Evolutionary conservation across 53 echinoderm and acorn worm genomes (phyloP), one percentile per base, ranked within the genome.

Genomic region (Antedon mediterranea): DNA sequence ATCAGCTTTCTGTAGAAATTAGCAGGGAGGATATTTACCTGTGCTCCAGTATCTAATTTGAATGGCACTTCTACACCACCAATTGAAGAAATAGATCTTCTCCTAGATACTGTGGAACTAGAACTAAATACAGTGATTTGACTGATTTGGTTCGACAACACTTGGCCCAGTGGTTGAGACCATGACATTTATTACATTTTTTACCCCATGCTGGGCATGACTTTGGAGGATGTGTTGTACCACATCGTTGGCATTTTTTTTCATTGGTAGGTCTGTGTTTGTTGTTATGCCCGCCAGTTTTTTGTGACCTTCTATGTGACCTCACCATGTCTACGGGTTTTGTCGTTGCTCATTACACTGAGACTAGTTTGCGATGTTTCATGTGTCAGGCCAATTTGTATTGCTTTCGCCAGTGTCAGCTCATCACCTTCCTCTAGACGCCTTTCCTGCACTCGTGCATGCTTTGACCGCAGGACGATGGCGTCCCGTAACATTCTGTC

Each of bases 401-500:
- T 57, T 26, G 57, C 20, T 57, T 5, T 57, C 3, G 9, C 20
- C 23, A 57, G 11, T 11, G 20, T 57, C 1, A 57, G 57, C 3
- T 57, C 57, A 26, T 57, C 57, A 18, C 57, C 20, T 57, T 57
- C 57, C 23, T 57, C 57, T 11, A 57, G 23, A 23, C 57, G 57
- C 57, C 23, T 57, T 23, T 57, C 57, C 23, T 26, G 11, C 1
- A 23, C 57, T 15, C 57, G 57, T 15, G 57, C 26, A 57, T 57
- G 57, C 23, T 57, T 57, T 57, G 57, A 8, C 18, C 57, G 9
- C 23, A 57, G 23, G 7, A 57, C 57, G 23, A 57, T 57, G 23
- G 57, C 57, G 23, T 57, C 57, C 23, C 57, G 9, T 57, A 57
- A 23, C 30, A 91, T 71, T 31, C 72, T 71, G 30, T 90, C 82